Percentiles rank a stretch among this genome's conserved stretches.
Evolutionary conservation across 2,113 vertebrate genomes (phyloP).

Genomic region (Proteles cristata): DNA sequence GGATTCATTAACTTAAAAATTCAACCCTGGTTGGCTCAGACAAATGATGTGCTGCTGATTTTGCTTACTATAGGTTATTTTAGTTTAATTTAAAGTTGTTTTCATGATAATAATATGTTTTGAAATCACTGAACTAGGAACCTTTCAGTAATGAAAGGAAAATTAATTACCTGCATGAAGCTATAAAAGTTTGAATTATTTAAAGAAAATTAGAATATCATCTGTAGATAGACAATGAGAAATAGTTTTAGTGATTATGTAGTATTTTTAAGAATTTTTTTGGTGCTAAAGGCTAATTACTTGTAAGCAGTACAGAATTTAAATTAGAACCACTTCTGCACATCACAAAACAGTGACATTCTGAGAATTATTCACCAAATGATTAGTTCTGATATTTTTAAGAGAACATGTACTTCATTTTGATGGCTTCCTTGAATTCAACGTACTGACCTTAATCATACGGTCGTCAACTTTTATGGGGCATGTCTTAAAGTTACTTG

Average conservation of each 20-base stretch:
- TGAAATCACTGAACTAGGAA: constrained; percentile 31
- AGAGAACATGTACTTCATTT: not conserved
- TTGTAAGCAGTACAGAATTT: not conserved
- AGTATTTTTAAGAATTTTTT: not conserved
- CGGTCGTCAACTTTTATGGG: constrained; percentile 39
- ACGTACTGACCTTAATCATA: not conserved
- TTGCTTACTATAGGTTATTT: constrained; percentile 35
- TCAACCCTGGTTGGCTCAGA: not conserved
- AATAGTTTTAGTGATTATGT: constrained; percentile 28
- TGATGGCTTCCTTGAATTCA: constrained; percentile 6
- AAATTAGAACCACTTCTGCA: not conserved
- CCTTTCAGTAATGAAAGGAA: not conserved
- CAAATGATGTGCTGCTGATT: not conserved
- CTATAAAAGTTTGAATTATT: constrained; percentile 23
- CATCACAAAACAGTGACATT: not conserved
- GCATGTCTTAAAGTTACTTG: not conserved
- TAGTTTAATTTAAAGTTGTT: constrained; percentile 41
- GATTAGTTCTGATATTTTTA: constrained; percentile 42
- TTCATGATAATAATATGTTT: constrained; percentile 47
- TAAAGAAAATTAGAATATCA: constrained; percentile 22
- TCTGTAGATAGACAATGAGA: not conserved
- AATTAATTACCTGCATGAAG: constrained; percentile 41
- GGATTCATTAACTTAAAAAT: constrained; percentile 11
- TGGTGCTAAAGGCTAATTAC: not conserved
- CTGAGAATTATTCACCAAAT: constrained; percentile 35